These are phyloP conservation scores for Vidua macroura DNA, from an alignment of 2,113 vertebrate genomes.

Conservation along the genomic window DNA sequence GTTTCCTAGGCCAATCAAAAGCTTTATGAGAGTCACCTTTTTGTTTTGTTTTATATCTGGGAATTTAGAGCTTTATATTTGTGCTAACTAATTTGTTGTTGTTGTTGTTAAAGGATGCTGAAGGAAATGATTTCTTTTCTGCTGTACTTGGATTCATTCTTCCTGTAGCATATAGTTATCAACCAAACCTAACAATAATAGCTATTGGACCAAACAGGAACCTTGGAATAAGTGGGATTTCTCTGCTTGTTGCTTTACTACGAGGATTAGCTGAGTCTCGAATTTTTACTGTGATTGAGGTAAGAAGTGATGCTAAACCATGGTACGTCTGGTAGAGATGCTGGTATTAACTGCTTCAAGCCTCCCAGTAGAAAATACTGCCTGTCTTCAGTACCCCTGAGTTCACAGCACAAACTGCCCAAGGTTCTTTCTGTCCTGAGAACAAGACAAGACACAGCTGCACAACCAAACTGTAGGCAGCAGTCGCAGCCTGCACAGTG, in stretches of 20 bases:
- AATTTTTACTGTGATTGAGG: conserved; percentile 81
- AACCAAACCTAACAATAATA: conserved; percentile 82
- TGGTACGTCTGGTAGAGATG: background rate
- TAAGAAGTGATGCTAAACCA: conserved; percentile 35
- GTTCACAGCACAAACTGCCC: background rate
- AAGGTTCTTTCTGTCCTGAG: background rate
- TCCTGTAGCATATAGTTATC: conserved; percentile 86
- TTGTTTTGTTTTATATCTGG: background rate
- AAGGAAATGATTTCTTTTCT: conserved; percentile 74
- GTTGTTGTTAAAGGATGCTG: conserved; percentile 59
- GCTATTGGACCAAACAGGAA: conserved; percentile 61
- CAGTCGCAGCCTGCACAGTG: background rate
- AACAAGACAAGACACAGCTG: background rate
- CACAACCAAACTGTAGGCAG: background rate
- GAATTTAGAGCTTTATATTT: background rate
- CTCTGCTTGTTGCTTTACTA: conserved; percentile 79
- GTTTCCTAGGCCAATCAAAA: background rate
- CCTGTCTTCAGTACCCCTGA: background rate
- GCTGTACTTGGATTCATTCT: conserved; percentile 80
- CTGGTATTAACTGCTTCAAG: background rate
- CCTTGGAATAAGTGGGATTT: conserved; percentile 68
- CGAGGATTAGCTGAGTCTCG: conserved; percentile 79
- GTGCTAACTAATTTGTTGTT: background rate
- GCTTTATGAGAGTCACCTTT: background rate
- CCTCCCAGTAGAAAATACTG: background rate